A percentile compares a stretch with the other conserved stretches of the same genome.
Evolutionary conservation across 2,888 invertebrate species (phyloP).

Genomic region (Drosophila trichaetosa): DNA sequence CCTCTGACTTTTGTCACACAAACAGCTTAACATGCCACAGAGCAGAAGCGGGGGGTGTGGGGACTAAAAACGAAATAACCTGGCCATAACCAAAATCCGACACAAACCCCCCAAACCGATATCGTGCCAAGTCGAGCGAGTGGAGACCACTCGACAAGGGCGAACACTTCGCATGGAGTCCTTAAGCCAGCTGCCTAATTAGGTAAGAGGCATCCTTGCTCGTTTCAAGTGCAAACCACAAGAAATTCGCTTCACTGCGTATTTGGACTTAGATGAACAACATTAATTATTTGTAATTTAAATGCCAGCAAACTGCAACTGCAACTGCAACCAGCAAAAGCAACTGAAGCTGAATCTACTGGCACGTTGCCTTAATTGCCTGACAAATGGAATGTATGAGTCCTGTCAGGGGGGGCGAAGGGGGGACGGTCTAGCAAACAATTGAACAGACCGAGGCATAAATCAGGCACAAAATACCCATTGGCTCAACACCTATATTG

Average conservation of each 20-base stretch:
- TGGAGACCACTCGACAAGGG: constrained; percentile 22
- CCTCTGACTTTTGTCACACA: constrained; percentile 14
- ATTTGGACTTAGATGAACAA: constrained; percentile 34
- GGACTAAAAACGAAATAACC: constrained; percentile 12
- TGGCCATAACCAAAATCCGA: constrained; percentile 24
- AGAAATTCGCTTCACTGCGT: constrained; percentile 6
- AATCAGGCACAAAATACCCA: constrained; percentile 58
- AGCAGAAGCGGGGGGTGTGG: neutral
- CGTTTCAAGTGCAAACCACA: constrained; percentile 59
- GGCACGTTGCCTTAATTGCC: constrained; percentile 56
- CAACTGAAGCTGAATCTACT: constrained; percentile 10
- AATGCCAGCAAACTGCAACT: constrained; percentile 17
- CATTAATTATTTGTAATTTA: constrained; percentile 68
- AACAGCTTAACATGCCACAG: constrained; percentile 19
- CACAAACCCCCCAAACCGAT: constrained; percentile 41
- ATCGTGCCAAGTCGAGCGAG: constrained; percentile 6
- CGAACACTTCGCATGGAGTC: constrained; percentile 1
- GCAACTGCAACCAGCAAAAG: constrained; percentile 13
- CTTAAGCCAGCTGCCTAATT: constrained; percentile 52
- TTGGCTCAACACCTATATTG: constrained; percentile 59
- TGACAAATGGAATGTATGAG: constrained; percentile 43
- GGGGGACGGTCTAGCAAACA: constrained; percentile 48
- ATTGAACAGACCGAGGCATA: constrained; percentile 53
- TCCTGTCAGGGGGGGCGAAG: neutral
- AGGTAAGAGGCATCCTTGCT: constrained; percentile 58